Base-by-base conservation (phyloP, 2,797 vertebrate species). In the Crocodylus rhombifer region DNA sequence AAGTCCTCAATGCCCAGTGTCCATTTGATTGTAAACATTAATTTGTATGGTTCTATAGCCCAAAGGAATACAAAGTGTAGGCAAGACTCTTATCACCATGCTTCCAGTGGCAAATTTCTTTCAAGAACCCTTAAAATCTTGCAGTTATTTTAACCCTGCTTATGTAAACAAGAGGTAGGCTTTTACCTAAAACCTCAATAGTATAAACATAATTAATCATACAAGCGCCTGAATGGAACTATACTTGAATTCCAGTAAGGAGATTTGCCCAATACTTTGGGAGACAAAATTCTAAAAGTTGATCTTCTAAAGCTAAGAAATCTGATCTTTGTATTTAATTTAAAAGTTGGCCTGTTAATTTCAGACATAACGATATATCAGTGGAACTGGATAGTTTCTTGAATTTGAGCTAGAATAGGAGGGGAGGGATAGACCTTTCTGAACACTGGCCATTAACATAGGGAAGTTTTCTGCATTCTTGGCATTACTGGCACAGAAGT, bases 1-100 rank as follows among this genome's bases (percentile, higher is more conserved):
- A 92, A 12, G 14, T 76, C 79, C 86, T 86, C 76, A 89, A 80
- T 88, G 78, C 58, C 76, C 82, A 18, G 18, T 80, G 79, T 74
- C 74, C 21, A 77, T 4, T 8, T 86, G n/a, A 26, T 23, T 61
- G 69, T 82, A 84, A 93, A 91, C 57, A 77, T 55, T 92, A 74
- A 76, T 76, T 86, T 17, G 26, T 42, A 73, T 9, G 20, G 83
- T 64, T 82, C 14, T 51, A 7, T 14, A 82, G 63, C 64, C 56
- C n/a, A 79, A 74, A 80, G 21, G 15, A 23, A 13, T 30, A 7
- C 3, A 2, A 51, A 51, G 61, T 82, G 12, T n/a, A 84, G 78
- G 20, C 28, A 26, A 77, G 82, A 93, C 2, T n/a, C 6, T 56
- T 88, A 17, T 62, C 71, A 69, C 61, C 87, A 69, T 1, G 3